Evolutionary conservation across 92 coral and sea anemone genomes (phyloP), one percentile per base, ranked within the genome.

Genomic region (Palythoa grandiflora): DNA sequence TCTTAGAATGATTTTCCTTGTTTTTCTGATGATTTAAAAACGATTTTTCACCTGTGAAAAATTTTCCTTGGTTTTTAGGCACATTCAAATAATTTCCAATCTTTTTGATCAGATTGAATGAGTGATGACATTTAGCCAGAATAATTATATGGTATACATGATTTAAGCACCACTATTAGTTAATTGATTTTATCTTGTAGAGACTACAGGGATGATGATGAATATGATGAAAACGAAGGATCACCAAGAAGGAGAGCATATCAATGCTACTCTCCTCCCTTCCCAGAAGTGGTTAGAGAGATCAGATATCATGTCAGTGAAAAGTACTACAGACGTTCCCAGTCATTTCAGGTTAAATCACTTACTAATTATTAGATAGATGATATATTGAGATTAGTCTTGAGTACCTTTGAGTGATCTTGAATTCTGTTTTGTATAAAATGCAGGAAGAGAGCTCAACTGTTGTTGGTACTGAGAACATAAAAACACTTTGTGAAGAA

Each of bases 201-300:
- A 57, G 38, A 40, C 36, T 60, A 63, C 50, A 37, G 85, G 85
- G 54, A 80, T 80, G 85, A n/a, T 63, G 57, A 80, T 63, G 85
- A 80, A 63, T 21, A 21, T 51, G 74, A 79, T 35, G 51, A 59
- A 79, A 61, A 15, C 14, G 68, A 40, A 13, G 16, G 54, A 52
- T 54, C 21, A 53, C 10, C 73, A 2, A n/a, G 57, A 40, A 80
- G 85, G 51, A 68, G 73, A 80, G 57, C n/a, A 19, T 50, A 89
- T 17, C 88, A 87, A 50, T 94, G 96, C 85, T 93, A 87, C 79
- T 93, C 96, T 21, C 96, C 98, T n/a, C 98, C 98, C 15, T 91
- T 93, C 38, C 98, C 96, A 6, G 89, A 92, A 86, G 79, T 95
- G 19, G 78, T 80, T 19, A 87, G 98, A 71, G 78, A 77, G 52